Evolutionary conservation across 2,797 vertebrate species (phyloP).

Genomic region (Clarias platycephalus): DNA sequence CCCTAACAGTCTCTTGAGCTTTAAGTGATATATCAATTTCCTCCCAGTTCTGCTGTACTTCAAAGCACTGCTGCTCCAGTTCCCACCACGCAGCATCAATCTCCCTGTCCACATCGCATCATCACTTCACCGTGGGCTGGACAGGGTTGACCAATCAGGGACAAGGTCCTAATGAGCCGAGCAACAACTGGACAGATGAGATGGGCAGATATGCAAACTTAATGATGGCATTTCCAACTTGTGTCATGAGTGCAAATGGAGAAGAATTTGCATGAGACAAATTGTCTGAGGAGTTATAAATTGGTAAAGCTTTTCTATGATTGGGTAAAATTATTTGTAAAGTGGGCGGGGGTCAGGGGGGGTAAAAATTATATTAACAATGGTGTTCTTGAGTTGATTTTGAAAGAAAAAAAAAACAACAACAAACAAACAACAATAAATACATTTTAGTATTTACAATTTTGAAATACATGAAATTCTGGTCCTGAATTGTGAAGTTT

Average conservation of each 20-base stretch:
- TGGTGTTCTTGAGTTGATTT: neutral
- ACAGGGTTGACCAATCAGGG: slow-evolving; percentile 65
- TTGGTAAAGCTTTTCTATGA: neutral
- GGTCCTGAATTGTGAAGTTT: neutral
- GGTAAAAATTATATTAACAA: neutral
- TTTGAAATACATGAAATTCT: neutral
- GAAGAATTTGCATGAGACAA: slow-evolving; percentile 8
- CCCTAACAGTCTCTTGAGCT: slow-evolving; percentile 83
- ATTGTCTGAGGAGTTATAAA: neutral
- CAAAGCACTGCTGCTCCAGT: slow-evolving; percentile 84
- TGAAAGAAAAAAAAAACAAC: neutral
- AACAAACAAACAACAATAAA: too few relatives aligned
- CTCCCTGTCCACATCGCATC: slow-evolving; percentile 81
- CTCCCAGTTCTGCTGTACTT: slow-evolving; percentile 87
- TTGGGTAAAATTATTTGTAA: neutral
- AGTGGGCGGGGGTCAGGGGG: neutral
- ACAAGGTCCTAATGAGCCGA: slow-evolving; percentile 48
- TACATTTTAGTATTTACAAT: too few relatives aligned
- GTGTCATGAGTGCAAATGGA: neutral
- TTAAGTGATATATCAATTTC: slow-evolving; percentile 96
- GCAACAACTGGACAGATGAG: slow-evolving; percentile 35
- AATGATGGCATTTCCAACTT: neutral
- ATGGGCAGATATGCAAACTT: slow-evolving; percentile 18
- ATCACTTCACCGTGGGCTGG: slow-evolving; percentile 69
- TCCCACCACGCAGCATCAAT: slow-evolving; percentile 92